These are phyloP conservation scores for Plectus sambesii DNA, from an alignment of 1,140 invertebrate species.

Conservation along the genomic window DNA sequence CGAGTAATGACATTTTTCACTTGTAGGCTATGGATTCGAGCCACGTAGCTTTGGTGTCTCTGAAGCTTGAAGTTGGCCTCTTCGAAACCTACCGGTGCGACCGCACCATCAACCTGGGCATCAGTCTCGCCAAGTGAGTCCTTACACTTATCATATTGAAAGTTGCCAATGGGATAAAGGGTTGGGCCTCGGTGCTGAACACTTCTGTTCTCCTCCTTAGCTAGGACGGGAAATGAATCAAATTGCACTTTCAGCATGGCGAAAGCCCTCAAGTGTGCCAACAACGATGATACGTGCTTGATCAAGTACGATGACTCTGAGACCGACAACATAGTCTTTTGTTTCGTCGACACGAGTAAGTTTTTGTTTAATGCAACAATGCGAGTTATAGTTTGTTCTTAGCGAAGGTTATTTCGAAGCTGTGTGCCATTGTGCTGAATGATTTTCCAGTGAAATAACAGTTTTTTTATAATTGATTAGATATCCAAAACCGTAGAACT, in stretches of 20 bases:
- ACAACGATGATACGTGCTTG: constrained; percentile 75
- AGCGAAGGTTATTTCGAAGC: not conserved
- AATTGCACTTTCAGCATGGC: constrained; percentile 63
- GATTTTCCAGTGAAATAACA: too few relatives aligned
- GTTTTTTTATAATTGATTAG: too few relatives aligned
- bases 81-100: constrained; percentile 98
- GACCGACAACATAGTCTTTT: constrained; percentile 87
- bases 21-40: constrained; percentile 94
- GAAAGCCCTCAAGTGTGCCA: constrained; percentile 91
- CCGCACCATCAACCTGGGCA: constrained; percentile 91
- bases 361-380: constrained; percentile 5
- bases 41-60: constrained; percentile 89
- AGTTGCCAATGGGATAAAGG: not conserved
- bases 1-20: too few relatives aligned
- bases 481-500: too few relatives aligned
- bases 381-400: not conserved
- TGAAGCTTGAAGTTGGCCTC: constrained; percentile 81
- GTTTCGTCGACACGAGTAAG: constrained; percentile 67
- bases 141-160: too few relatives aligned
- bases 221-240: too few relatives aligned
- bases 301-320: constrained; percentile 62
- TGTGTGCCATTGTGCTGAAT: too few relatives aligned
- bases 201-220: too few relatives aligned
- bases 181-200: not conserved
- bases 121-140: constrained; percentile 74